Evolutionary conservation across 2,888 invertebrate genomes (phyloP).

Genomic region (Pyralis farinalis): DNA sequence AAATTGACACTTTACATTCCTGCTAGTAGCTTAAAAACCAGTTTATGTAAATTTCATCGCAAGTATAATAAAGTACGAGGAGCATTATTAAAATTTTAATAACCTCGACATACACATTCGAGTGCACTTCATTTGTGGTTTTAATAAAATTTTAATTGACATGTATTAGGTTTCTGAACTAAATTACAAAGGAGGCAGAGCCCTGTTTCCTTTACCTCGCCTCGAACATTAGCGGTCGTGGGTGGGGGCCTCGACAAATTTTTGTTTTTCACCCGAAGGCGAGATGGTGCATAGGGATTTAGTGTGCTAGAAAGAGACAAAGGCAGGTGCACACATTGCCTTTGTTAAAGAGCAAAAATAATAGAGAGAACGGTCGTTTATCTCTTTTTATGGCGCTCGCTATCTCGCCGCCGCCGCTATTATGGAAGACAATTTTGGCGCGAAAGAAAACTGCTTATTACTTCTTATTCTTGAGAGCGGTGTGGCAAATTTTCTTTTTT

Average conservation of each 20-base stretch:
- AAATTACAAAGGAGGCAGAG: conserved; percentile 72
- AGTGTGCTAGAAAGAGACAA: conserved; percentile 59
- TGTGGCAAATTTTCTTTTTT: conserved; percentile 49
- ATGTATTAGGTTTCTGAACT: conserved; percentile 72
- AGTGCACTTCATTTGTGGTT: conserved; percentile 53
- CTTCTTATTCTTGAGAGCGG: conserved; percentile 70
- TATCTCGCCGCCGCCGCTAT: conserved; percentile 76
- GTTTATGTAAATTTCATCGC: conserved; percentile 13
- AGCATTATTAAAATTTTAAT: conserved; percentile 66
- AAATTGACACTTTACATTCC: too few relatives aligned
- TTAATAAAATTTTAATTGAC: conserved; percentile 78
- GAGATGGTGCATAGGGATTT: conserved; percentile 40
- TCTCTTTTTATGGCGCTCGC: conserved; percentile 79
- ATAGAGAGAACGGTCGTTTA: conserved; percentile 80
- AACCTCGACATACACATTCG: conserved; percentile 50
- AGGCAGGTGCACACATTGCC: conserved; percentile 74
- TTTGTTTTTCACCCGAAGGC: conserved; percentile 70
- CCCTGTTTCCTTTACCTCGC: conserved; percentile 54
- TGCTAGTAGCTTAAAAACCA: conserved; percentile 8
- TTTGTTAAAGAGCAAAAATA: conserved; percentile 80
- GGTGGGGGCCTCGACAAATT: conserved; percentile 67
- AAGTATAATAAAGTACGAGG: conserved; percentile 26
- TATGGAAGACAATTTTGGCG: conserved; percentile 80
- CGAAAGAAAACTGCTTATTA: conserved; percentile 81
- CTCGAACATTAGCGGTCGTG: conserved; percentile 64